Evolutionary conservation across 2,888 invertebrate species (phyloP).

Genomic region (Himalopsyche anomala): DNA sequence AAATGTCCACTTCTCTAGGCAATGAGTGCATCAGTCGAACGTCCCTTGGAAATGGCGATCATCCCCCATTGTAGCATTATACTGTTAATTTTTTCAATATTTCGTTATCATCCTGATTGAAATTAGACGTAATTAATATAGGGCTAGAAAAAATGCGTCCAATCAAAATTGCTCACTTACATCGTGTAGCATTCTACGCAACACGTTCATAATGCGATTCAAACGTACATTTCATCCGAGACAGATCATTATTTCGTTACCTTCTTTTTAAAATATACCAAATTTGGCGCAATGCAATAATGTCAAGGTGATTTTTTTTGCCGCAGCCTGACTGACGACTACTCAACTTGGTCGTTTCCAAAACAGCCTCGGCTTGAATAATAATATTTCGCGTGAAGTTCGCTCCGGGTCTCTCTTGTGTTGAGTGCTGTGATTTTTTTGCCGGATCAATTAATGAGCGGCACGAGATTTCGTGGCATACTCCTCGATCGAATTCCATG

Average conservation of each 20-base stretch:
- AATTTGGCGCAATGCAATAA: conserved; percentile 29
- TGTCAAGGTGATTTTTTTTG: conserved; percentile 20
- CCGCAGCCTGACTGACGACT: conserved; percentile 6
- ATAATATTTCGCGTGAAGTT: conserved; percentile 21
- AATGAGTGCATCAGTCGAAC: no score
- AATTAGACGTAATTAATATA: no score
- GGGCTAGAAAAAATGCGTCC: not conserved
- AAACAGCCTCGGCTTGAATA: conserved; percentile 20
- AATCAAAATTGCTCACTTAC: not conserved
- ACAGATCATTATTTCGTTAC: conserved; percentile 11
- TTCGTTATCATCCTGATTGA: no score
- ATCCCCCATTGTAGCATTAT: no score
- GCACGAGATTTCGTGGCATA: not conserved
- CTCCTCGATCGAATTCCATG: not conserved
- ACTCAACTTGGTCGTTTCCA: not conserved
- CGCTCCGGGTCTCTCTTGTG: not conserved
- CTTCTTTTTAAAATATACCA: conserved; percentile 20
- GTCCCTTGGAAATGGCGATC: no score
- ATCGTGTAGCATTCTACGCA: no score
- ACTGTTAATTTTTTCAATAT: no score
- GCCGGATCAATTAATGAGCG: not conserved
- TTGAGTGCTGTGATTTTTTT: not conserved
- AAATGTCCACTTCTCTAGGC: no score
- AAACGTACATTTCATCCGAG: no score
- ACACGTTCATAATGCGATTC: no score